Percentiles rank a stretch among this genome's conserved stretches.
Evolutionary conservation across 2,888 invertebrate species (phyloP).

Genomic region (Hetaerina titia): DNA sequence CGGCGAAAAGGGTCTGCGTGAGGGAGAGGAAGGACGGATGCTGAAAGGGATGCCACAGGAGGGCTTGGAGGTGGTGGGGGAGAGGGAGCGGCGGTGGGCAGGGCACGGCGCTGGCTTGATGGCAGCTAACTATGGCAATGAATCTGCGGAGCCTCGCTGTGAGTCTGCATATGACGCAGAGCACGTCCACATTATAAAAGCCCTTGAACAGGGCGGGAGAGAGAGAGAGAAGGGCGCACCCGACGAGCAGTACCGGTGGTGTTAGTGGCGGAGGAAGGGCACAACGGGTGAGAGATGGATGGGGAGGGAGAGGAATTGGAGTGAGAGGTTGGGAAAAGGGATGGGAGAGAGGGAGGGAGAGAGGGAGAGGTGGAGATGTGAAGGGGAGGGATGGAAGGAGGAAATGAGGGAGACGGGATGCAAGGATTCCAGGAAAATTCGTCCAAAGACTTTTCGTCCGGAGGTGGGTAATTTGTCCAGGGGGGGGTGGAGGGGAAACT

Average conservation of each 20-base stretch:
- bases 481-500: too few species aligned
- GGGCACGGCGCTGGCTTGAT: background rate
- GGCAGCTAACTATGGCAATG: conserved; percentile 64
- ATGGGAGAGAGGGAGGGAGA: background rate
- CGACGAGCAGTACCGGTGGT: background rate
- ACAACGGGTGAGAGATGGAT: background rate
- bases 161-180: conserved; percentile 61
- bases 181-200: conserved; percentile 54
- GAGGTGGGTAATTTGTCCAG: background rate
- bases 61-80: background rate
- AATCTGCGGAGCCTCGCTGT: conserved; percentile 49
- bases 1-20: background rate
- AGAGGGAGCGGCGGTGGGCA: background rate
- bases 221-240: background rate
- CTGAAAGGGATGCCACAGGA: background rate
- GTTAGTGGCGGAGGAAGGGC: background rate
- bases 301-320: background rate
- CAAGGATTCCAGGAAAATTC: background rate
- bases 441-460: background rate
- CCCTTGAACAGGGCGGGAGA: conserved; percentile 34
- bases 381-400: background rate
- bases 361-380: background rate
- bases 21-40: background rate
- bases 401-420: background rate
- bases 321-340: background rate